Base-by-base conservation (phyloP, 2,888 invertebrate species). In the Himalopsyche kuldschensis region DNA sequence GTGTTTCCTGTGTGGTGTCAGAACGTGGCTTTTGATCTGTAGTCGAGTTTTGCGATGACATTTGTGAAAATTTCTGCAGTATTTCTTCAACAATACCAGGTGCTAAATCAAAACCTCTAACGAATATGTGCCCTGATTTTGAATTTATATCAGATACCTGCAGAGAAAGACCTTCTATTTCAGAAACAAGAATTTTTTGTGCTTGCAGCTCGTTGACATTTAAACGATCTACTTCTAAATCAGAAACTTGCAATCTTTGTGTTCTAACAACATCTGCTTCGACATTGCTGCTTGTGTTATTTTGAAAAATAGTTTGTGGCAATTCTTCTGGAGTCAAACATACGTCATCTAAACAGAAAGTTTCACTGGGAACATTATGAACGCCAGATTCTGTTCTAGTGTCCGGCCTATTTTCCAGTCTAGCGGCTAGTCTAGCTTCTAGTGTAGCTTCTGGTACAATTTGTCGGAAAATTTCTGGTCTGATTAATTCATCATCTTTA, bases 131-230 rank as follows among this genome's bases (percentile, higher is more conserved):
- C 0, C 95, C 95, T 0, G 94, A 93, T 88, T 94, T 94, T 6
- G 95, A 94, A 87, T 93, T 94, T 84, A 96, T 90, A 88, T 96
- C 96, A 79, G 94, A 93, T 0, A 96, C 94, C 86, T 93, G 94
- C 86, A 97, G 92, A 47, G 94, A 94, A 87, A 94, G 92, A 6
- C 96, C 95, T 88, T 96, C 96, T 84, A 97, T 94, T 89, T 96
- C 96, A 0, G 96, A 96, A 0, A 96, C 96, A 79, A 95, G 91
- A 85, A 97, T 95, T 89, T 95, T 96, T 82, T 94, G 94, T 0
- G 97, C 96, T 88, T 96, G 94, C 69, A 97, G 90, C 87, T 96
- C 96, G 83, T 95, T 94, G 0, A 97, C 96, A 86, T 94, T 95
- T 27, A 97, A 89, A 79, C 95, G 92, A 82, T 96, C 96, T 0